These are phyloP conservation scores for Pachyrhynchus sulphureomaculatus DNA, from an alignment of 1,140 invertebrate genomes.

Conservation along the genomic window DNA sequence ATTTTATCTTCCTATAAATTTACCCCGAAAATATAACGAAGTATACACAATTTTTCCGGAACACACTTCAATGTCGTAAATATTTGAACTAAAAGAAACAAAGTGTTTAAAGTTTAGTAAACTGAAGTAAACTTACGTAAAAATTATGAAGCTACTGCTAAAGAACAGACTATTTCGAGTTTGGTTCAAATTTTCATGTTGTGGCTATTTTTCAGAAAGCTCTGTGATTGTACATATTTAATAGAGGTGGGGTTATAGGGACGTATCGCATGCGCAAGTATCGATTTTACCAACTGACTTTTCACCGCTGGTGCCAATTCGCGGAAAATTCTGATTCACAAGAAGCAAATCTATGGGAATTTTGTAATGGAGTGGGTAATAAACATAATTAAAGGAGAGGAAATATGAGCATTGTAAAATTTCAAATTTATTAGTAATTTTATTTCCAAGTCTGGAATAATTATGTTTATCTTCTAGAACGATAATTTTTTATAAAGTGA, in stretches of 20 bases:
- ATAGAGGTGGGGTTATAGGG: conserved; percentile 43
- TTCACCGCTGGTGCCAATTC: conserved; percentile 19
- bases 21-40: neutral
- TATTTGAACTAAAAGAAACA: neutral
- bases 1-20: neutral
- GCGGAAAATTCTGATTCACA: conserved; percentile 9
- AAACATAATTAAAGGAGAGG: neutral
- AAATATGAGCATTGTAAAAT: too few relatives aligned
- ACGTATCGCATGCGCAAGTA: conserved; percentile 43
- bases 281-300: conserved; percentile 45
- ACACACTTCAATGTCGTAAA: neutral
- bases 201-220: conserved; percentile 13
- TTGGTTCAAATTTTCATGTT: conserved; percentile 23
- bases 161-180: conserved; percentile 7
- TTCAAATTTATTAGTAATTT: too few relatives aligned
- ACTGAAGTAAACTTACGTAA: neutral
- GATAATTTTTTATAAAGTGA: too few relatives aligned
- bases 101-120: neutral
- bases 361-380: neutral
- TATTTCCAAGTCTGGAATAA: too few relatives aligned
- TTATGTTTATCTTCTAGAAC: too few relatives aligned
- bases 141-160: conserved; percentile 14
- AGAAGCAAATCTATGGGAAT: neutral
- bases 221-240: conserved; percentile 25
- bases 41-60: neutral